Percentiles rank a stretch among this genome's conserved stretches.
These are phyloP conservation scores for Cataglyphis albicans DNA, from an alignment of 2,888 invertebrate species.

Conservation along the genomic window DNA sequence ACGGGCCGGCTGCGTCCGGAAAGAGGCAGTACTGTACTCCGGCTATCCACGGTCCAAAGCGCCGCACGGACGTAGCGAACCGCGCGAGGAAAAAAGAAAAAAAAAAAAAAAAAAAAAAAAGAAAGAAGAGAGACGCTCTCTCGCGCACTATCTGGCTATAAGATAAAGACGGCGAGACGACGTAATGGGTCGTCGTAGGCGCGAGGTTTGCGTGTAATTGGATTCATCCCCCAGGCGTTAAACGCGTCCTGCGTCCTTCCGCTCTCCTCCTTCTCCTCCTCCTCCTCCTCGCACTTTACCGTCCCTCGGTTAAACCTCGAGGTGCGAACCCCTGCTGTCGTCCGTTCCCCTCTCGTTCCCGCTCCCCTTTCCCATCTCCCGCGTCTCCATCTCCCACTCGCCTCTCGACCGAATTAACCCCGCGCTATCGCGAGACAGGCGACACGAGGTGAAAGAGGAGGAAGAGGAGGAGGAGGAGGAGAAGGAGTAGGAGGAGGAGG, in stretches of 20 bases:
- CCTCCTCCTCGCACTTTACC: background rate
- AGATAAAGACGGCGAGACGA: slow-evolving; percentile 67
- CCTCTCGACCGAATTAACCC: slow-evolving; percentile 77
- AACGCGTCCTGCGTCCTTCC: slow-evolving; percentile 65
- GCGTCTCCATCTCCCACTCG: slow-evolving; percentile 49
- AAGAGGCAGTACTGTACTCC: slow-evolving; percentile 37
- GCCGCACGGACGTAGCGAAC: slow-evolving; percentile 22
- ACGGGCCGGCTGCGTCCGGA: slow-evolving; percentile 56
- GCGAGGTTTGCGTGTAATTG: slow-evolving; percentile 83
- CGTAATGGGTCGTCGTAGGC: slow-evolving; percentile 82
- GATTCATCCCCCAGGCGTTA: slow-evolving; percentile 81
- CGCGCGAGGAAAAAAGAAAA: slow-evolving; percentile 36
- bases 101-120: slow-evolving; percentile 27
- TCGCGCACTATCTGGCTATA: slow-evolving; percentile 15
- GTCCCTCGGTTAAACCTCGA: slow-evolving; percentile 55
- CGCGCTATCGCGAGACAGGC: slow-evolving; percentile 74
- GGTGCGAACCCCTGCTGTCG: slow-evolving; percentile 50
- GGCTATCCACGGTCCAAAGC: slow-evolving; percentile 21
- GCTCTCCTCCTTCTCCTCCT: slow-evolving; percentile 29
- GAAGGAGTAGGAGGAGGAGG: background rate
- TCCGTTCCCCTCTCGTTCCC: background rate
- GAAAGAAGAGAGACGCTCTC: slow-evolving; percentile 29
- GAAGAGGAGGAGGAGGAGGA: slow-evolving; percentile 1
- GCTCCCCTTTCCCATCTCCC: slow-evolving; percentile 39
- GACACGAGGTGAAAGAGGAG: too few species aligned